Evolutionary conservation across 2,888 invertebrate species (phyloP).

Genomic region (Polylopha cassiicola): DNA sequence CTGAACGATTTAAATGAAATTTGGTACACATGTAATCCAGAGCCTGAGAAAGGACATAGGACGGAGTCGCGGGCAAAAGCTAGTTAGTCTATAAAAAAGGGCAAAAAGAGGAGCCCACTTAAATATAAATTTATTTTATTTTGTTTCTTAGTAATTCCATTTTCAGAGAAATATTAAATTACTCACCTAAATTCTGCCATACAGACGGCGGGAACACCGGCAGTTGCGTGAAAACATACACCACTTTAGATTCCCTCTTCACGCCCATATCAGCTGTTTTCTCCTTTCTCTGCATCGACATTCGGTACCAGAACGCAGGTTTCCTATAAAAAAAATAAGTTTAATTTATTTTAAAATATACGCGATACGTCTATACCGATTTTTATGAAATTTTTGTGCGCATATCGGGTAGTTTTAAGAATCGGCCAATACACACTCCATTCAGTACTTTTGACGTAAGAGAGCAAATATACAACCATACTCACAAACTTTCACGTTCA

Average conservation of each 20-base stretch:
- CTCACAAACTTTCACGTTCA: too few species aligned
- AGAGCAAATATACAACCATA: too few species aligned
- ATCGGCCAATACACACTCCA: too few species aligned
- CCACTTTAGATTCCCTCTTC: conserved; percentile 44
- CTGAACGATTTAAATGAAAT: too few species aligned
- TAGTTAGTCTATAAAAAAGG: too few species aligned
- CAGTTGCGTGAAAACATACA: conserved; percentile 62
- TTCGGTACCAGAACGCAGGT: conserved; percentile 64
- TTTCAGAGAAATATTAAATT: not conserved
- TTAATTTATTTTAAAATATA: not conserved
- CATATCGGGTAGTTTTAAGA: too few species aligned
- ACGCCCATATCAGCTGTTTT: conserved; percentile 36
- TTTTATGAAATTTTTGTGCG: too few species aligned
- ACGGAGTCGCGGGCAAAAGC: too few species aligned
- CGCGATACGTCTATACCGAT: not conserved
- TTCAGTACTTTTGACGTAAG: too few species aligned
- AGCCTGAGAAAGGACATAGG: too few species aligned
- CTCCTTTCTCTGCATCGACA: conserved; percentile 52
- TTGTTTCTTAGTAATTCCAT: not conserved
- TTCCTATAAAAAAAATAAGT: conserved; percentile 42
- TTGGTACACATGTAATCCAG: too few species aligned
- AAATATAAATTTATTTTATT: not conserved
- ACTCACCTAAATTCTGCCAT: conserved; percentile 60
- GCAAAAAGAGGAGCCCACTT: not conserved
- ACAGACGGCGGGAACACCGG: conserved; percentile 69